Evolutionary conservation across 2,888 invertebrate genomes (phyloP).

Genomic region (Corythucha ciliata): DNA sequence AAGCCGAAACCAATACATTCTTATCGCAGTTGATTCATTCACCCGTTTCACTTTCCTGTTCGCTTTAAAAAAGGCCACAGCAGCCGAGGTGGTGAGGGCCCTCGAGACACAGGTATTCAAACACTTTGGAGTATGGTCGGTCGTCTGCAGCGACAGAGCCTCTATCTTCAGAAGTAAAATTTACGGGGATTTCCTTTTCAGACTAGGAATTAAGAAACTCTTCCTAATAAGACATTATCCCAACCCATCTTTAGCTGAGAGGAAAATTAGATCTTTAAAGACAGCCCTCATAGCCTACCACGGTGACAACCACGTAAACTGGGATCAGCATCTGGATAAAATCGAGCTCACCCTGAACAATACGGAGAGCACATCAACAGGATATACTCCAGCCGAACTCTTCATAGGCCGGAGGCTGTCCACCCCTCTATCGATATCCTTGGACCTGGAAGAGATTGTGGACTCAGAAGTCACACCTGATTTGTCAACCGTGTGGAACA

Average conservation of each 20-base stretch:
- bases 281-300: constrained; percentile 10
- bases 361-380: constrained; percentile 8
- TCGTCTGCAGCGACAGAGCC: constrained; percentile 10
- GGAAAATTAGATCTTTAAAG: constrained; percentile 15
- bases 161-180: not conserved
- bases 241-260: constrained; percentile 10
- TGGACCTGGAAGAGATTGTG: no score
- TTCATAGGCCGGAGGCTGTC: constrained; percentile 10
- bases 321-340: constrained; percentile 1
- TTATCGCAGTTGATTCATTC: constrained; percentile 17
- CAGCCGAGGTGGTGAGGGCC: constrained; percentile 8
- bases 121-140: constrained; percentile 10
- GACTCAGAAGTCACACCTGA: no score
- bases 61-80: not conserved
- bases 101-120: constrained; percentile 1
- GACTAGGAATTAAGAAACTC: constrained; percentile 2
- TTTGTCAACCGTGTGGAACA: not conserved
- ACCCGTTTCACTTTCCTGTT: constrained; percentile 5
- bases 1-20: not conserved
- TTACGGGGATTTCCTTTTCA: constrained; percentile 2
- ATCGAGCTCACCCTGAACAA: constrained; percentile 13
- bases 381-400: constrained; percentile 15
- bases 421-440: constrained; percentile 12
- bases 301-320: constrained; percentile 8
- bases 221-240: constrained; percentile 7